Evolutionary conservation across 2,888 invertebrate species (phyloP).

Genomic region (Acronicta psi): DNA sequence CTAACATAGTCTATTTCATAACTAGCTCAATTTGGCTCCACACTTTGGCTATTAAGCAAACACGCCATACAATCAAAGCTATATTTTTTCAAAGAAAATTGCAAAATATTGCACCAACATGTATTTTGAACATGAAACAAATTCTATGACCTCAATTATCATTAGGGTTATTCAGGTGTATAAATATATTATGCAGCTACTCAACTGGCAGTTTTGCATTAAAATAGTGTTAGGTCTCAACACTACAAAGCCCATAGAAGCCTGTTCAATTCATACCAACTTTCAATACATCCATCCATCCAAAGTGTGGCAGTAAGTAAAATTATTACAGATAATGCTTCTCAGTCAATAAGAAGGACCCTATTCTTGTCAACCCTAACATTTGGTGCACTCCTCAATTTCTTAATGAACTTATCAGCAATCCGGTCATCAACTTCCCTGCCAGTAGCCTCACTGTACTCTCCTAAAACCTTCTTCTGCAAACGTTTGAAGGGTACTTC

Average conservation of each 20-base stretch:
- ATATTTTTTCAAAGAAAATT: neutral
- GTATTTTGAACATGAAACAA: conserved; percentile 17
- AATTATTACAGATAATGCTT: conserved; percentile 12
- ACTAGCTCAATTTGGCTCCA: conserved; percentile 50
- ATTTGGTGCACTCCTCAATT: conserved; percentile 91
- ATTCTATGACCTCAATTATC: neutral
- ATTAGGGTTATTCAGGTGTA: conserved; percentile 7
- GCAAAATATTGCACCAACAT: neutral
- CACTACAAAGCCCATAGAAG: conserved; percentile 7
- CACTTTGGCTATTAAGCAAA: conserved; percentile 40
- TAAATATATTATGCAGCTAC: conserved; percentile 9
- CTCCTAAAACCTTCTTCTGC: conserved; percentile 92
- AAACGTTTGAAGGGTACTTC: conserved; percentile 92
- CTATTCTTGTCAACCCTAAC: conserved; percentile 90
- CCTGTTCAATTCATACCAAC: conserved; percentile 17
- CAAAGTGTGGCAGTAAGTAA: conserved; percentile 46
- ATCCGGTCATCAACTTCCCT: conserved; percentile 90
- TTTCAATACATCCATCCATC: conserved; percentile 19
- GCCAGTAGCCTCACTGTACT: conserved; percentile 88
- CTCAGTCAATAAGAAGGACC: conserved; percentile 80
- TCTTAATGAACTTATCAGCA: conserved; percentile 92
- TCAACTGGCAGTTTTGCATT: neutral
- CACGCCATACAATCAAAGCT: conserved; percentile 2
- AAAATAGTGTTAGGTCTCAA: conserved; percentile 16
- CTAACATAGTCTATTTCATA: conserved; percentile 15